A percentile compares a stretch with the other conserved stretches of the same genome.
These are phyloP conservation scores for Alaudala cheleensis DNA, from an alignment of 2,113 vertebrate species.

Conservation along the genomic window DNA sequence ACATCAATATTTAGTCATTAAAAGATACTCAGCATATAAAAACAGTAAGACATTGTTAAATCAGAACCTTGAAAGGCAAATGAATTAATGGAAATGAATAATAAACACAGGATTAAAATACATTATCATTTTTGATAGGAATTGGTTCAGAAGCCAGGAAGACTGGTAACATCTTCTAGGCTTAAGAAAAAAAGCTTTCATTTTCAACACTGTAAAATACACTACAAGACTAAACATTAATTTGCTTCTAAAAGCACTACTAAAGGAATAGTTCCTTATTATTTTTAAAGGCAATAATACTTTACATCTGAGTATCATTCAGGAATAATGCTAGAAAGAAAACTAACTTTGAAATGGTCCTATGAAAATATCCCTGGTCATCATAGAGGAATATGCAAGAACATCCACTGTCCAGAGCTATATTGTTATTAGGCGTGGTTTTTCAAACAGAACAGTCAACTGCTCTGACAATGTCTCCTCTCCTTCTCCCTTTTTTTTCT, in stretches of 20 bases:
- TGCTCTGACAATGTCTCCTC: neutral
- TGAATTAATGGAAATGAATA: neutral
- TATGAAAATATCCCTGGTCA: neutral
- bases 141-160: neutral
- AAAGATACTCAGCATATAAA: neutral
- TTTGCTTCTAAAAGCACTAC: neutral
- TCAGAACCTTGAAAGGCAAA: neutral
- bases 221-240: neutral
- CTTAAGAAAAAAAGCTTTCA: neutral
- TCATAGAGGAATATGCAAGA: neutral
- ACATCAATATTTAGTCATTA: neutral
- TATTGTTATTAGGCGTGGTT: neutral
- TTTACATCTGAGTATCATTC: no score
- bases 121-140: neutral
- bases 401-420: fast-evolving
- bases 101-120: neutral
- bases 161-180: neutral
- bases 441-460: neutral
- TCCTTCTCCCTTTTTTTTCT: neutral
- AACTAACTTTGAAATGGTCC: neutral
- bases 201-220: neutral
- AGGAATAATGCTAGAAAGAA: neutral
- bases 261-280: neutral
- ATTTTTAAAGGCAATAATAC: neutral
- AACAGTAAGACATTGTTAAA: neutral